These are phyloP conservation scores for Microcebus lehilahytsara DNA, from an alignment of 2,113 vertebrate genomes.

Conservation along the genomic window DNA sequence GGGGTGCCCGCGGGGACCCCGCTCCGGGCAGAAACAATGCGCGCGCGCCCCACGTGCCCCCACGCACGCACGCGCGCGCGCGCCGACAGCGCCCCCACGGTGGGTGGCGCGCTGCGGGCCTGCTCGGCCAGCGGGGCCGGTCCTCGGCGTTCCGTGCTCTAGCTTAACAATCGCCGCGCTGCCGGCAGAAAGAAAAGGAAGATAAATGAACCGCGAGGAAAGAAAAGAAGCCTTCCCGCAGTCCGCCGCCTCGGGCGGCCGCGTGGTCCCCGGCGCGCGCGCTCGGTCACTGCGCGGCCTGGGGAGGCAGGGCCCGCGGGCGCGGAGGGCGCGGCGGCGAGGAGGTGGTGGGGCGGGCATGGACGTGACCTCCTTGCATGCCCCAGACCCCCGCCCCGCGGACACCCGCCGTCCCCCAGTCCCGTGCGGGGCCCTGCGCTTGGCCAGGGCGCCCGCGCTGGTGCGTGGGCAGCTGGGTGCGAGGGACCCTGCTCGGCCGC, in stretches of 20 bases:
- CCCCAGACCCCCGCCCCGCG: no score
- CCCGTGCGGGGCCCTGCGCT: not conserved
- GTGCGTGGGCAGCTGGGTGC: not conserved
- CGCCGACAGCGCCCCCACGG: rapidly evolving
- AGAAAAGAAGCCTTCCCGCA: not conserved
- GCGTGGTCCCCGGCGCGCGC: not conserved
- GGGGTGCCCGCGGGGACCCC: rapidly evolving
- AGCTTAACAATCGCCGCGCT: not conserved
- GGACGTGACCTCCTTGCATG: not conserved
- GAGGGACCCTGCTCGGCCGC: not conserved
- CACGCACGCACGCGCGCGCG: no score
- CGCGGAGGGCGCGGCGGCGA: no score
- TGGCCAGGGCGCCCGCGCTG: not conserved
- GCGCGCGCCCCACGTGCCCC: not conserved
- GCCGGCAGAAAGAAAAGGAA: not conserved
- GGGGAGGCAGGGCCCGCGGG: not conserved
- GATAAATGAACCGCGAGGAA: not conserved
- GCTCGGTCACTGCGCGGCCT: not conserved
- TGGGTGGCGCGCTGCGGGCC: rapidly evolving
- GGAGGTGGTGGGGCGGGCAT: not conserved
- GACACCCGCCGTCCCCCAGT: not conserved
- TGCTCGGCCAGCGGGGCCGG: not conserved
- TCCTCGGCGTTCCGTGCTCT: no score
- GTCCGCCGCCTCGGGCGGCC: not conserved
- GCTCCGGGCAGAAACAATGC: not conserved